Evolutionary conservation across 2,888 invertebrate genomes (phyloP), one percentile per base, ranked within the genome.

Genomic region (Saturnia japonica): DNA sequence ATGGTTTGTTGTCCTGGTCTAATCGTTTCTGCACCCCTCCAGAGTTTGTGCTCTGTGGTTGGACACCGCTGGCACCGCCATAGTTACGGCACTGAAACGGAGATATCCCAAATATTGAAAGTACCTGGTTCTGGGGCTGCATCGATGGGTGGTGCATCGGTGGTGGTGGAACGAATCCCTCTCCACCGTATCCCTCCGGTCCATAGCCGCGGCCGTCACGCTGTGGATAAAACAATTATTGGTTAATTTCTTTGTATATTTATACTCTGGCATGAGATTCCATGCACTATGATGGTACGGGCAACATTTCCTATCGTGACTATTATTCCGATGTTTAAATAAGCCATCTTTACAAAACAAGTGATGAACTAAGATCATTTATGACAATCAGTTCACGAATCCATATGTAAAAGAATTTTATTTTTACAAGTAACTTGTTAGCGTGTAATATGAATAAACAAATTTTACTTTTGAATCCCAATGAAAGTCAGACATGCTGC

Each of bases 91-190:
- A n/a, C n/a, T n/a, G n/a, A n/a, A n/a, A n/a, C 1, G 25, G 34
- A 60, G 14, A 60, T 14, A 14, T 11, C 22, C n/a, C 25, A 16
- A 60, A 60, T 73, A 67, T 25, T 64, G 71, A 69, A 67, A 73
- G 73, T 74, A 93, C 92, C 91, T 93, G 93, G 75, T 90, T 92
- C 81, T 92, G 94, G 74, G 94, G 94, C 71, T 91, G 87, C 88
- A 94, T 93, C 11, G 90, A 86, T 11, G 94, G 91, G 75, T 94
- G 94, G 74, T 94, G 93, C 89, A 93, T 92, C 1, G 92, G 93
- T 0, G 92, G 92, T 1, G 90, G 93, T 0, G 90, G 94, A 1
- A 86, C 93, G 82, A 90, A 93, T 0, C 91, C 94, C 73, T 92
- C 94, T 22, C 90, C 93, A 1, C 91, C 93, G 74, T 91, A 92